A percentile compares a stretch with the other conserved stretches of the same genome.
phyloP scores from a whole-genome alignment of 2,113 vertebrate species.

The Ophthalmolycus amberensis region DNA sequence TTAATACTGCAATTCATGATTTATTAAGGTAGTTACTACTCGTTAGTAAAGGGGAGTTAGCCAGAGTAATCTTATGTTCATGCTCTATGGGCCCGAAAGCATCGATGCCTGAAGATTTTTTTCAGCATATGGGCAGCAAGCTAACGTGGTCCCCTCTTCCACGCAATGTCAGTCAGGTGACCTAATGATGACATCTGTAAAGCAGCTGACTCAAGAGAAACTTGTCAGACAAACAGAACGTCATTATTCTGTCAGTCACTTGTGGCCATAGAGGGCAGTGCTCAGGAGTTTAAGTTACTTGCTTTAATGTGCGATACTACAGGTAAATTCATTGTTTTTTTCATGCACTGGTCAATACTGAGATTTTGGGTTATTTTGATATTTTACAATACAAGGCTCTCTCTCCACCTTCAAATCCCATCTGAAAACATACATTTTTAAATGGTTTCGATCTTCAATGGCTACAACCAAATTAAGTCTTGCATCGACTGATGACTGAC shows the following conservation, averaged over 20 bases:
- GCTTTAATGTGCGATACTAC: background rate
- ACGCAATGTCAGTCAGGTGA: constrained; percentile 18
- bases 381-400: background rate
- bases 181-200: constrained; percentile 29
- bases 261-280: background rate
- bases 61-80: constrained; percentile 5
- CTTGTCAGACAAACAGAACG: constrained; percentile 2
- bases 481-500: background rate
- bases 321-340: background rate
- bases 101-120: constrained; percentile 36
- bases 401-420: background rate
- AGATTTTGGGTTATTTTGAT: background rate
- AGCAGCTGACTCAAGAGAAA: constrained; percentile 24
- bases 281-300: background rate
- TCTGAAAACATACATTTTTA: background rate
- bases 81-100: constrained; percentile 5
- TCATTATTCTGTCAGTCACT: background rate
- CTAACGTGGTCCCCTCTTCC: background rate
- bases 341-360: background rate
- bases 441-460: background rate
- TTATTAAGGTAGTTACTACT: too few relatives aligned
- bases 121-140: background rate
- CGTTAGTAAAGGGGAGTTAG: background rate
- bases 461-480: background rate
- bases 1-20: too few relatives aligned